Conservation (phyloP, 2,797 vertebrate genomes). For the Fistularia commersonii region DNA sequence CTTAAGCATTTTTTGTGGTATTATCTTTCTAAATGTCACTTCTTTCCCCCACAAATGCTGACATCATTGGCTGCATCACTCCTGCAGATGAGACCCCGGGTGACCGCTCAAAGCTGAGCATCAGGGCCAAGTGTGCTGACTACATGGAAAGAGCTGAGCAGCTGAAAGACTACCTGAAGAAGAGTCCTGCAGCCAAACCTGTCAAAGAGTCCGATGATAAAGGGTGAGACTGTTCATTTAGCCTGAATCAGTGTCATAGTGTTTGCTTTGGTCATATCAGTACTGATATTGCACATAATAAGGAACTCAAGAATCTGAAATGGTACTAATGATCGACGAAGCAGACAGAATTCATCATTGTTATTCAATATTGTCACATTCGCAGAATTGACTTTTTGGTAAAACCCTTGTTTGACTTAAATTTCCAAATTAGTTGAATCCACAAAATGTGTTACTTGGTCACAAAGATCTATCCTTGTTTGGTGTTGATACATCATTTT, state of each 20-base stretch:
- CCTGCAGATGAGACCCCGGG: slow-evolving; percentile 85
- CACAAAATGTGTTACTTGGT: no score
- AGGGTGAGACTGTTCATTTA: slow-evolving; percentile 73
- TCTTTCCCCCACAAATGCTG: background rate
- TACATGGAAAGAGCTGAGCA: slow-evolving; percentile 93
- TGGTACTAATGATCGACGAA: no score
- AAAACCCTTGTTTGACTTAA: no score
- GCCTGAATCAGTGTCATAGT: background rate
- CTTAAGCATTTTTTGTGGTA: background rate
- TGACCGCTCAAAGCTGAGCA: slow-evolving; percentile 86
- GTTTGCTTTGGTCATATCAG: background rate
- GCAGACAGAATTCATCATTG: no score
- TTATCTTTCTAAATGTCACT: background rate
- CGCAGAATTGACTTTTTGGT: no score
- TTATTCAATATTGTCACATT: no score
- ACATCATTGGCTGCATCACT: background rate
- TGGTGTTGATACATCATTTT: no score
- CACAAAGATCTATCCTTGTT: no score
- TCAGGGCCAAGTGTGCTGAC: slow-evolving; percentile 86
- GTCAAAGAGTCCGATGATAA: slow-evolving; percentile 89
- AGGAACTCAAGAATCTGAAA: no score
- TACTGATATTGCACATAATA: no score
- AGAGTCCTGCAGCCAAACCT: slow-evolving; percentile 80
- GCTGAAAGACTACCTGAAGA: slow-evolving; percentile 88
- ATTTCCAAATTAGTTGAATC: no score